These are phyloP conservation scores for Engraulis encrasicolus DNA, from an alignment of 2,113 vertebrate genomes.

Conservation along the genomic window DNA sequence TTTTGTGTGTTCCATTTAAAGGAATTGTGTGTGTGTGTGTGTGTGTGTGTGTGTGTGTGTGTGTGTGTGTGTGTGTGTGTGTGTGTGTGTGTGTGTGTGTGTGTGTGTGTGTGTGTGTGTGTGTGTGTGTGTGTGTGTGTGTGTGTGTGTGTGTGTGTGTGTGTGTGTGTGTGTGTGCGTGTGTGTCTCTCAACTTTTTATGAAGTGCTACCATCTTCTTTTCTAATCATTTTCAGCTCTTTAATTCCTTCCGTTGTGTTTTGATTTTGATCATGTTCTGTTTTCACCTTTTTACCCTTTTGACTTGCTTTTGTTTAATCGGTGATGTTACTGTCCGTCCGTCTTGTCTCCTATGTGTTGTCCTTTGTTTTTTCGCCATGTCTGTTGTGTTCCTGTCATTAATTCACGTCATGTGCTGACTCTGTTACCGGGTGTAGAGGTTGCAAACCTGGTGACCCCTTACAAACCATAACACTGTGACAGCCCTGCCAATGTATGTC, in stretches of 20 bases:
- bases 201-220: constrained; percentile 37
- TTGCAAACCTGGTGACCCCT: neutral
- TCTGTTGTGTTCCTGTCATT: constrained; percentile 10
- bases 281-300: too few species aligned
- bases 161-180: too few species aligned
- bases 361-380: neutral
- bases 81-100: too few species aligned
- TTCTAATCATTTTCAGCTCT: constrained; percentile 21
- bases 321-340: neutral
- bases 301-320: neutral
- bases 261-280: neutral
- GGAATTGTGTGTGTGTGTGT: too few species aligned
- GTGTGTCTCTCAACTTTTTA: too few species aligned
- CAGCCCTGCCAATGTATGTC: neutral
- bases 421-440: neutral
- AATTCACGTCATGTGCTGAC: neutral
- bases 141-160: too few species aligned
- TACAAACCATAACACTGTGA: neutral
- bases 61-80: too few species aligned
- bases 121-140: too few species aligned
- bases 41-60: too few species aligned
- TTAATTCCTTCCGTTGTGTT: neutral
- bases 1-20: constrained; percentile 49
- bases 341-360: neutral
- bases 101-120: too few species aligned